phyloP scores from a whole-genome alignment of 1,140 invertebrate species.

The Tachypleus tridentatus region DNA sequence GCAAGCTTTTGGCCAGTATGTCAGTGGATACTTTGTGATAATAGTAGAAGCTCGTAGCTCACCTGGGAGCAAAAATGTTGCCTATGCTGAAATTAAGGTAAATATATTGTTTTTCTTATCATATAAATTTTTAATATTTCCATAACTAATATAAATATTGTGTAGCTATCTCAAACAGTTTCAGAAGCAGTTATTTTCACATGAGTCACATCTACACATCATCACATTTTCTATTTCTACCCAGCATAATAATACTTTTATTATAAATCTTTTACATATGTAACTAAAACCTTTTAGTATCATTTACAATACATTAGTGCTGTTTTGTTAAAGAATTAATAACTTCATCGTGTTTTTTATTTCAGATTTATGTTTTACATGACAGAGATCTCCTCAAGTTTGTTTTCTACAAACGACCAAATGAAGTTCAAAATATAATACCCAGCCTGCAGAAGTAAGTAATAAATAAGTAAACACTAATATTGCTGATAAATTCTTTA shows the following conservation, averaged over 20 bases:
- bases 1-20: constrained; percentile 51
- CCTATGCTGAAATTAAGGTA: constrained; percentile 22
- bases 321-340: background rate
- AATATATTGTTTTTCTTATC: background rate
- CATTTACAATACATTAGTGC: no score
- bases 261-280: no score
- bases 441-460: constrained; percentile 41
- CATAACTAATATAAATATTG: no score
- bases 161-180: no score
- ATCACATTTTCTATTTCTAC: no score
- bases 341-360: background rate
- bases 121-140: no score
- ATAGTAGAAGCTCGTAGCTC: constrained; percentile 46
- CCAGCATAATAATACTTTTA: no score
- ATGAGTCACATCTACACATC: no score
- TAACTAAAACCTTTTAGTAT: no score
- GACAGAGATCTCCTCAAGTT: constrained; percentile 61
- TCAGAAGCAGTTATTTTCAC: no score
- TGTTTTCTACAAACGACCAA: constrained; percentile 51
- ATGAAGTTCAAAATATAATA: constrained; percentile 35
- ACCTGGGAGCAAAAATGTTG: constrained; percentile 14
- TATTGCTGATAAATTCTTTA: no score
- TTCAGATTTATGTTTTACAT: constrained; percentile 53
- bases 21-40: constrained; percentile 54
- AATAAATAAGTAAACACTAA: background rate